Evolutionary conservation across 92 coral and sea anemone genomes (phyloP), one percentile per base, ranked within the genome.

Genomic region (Porites divaricata): DNA sequence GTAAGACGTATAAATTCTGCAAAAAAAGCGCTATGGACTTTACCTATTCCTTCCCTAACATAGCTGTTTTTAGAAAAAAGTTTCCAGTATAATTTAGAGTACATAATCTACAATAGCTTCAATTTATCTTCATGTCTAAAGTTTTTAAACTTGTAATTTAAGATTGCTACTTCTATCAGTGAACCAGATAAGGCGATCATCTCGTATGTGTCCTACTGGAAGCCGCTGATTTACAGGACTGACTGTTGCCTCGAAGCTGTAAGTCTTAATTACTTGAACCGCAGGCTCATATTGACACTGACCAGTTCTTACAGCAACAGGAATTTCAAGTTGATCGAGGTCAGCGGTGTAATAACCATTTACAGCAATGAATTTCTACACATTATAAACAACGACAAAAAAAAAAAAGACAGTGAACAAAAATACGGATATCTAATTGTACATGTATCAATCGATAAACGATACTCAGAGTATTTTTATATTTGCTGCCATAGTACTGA

Each of bases 141-240:
- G 45, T 35, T 35, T 14, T 75, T 54, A 75, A 20, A 21, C 15
- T 72, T 74, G 20, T 2, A 81, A 41, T 63, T 51, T 73, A 54
- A 59, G 67, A 25, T 61, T 19, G 41, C 56, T 50, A 48, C 23
- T 57, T 79, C 66, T 50, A 25, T 83, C 77, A 24, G 77, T 77
- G 74, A 91, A 93, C 97, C 97, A 93, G 58, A 93, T 91, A 10
- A 93, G 83, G 76, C 97, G 94, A 70, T 93, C 97, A 84, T 93
- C 97, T 48, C 87, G 79, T 20, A 93, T 80, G 79, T 93, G 96
- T 24, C 96, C 97, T 8, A 86, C 61, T 59, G 88, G 82, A 45
- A 93, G 86, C 75, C 72, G 80, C 84, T 90, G 92, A 76, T 91
- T 78, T 62, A 25, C 65, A 5, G 97, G 90, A 49, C 86, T 85